A percentile compares a stretch with the other conserved stretches of the same genome.
These are phyloP conservation scores for Plectus sambesii DNA, from an alignment of 1,140 invertebrate genomes.

Conservation along the genomic window DNA sequence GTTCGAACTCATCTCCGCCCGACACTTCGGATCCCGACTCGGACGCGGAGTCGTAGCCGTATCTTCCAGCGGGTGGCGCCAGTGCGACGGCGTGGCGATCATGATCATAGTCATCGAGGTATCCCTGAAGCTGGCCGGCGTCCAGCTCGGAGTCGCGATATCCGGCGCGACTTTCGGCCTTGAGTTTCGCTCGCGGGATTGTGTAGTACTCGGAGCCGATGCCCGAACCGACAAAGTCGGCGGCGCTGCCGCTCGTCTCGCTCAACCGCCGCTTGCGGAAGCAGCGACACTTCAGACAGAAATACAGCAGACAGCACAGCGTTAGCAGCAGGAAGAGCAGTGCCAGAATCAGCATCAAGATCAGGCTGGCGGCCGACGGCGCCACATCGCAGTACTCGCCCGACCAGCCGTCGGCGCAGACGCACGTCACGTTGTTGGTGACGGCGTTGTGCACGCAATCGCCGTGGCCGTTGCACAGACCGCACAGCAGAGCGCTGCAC, in stretches of 20 bases:
- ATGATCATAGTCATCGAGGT: constrained; percentile 8
- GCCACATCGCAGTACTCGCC: constrained; percentile 24
- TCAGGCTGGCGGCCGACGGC: constrained; percentile 14
- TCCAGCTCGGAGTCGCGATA: neutral
- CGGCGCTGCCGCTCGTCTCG: neutral
- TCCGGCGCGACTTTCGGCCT: neutral
- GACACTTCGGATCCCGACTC: no score
- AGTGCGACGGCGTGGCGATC: no score
- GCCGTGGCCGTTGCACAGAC: constrained; percentile 26
- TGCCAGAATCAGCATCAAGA: constrained; percentile 21
- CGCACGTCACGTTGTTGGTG: constrained; percentile 21
- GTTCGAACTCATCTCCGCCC: constrained; percentile 3
- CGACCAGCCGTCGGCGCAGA: constrained; percentile 20
- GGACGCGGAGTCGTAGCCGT: no score
- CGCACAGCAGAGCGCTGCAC: constrained; percentile 22
- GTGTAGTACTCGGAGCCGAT: constrained; percentile 28
- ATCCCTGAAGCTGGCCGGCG: constrained; percentile 8
- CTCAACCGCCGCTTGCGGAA: no score
- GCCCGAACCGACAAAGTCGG: neutral
- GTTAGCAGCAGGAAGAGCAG: constrained; percentile 28
- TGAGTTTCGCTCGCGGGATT: constrained; percentile 26
- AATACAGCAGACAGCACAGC: constrained; percentile 23
- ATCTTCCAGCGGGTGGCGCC: no score
- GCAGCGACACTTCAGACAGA: constrained; percentile 11
- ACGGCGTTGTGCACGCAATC: constrained; percentile 24